Evolutionary conservation across 2,888 invertebrate genomes (phyloP), one percentile per base, ranked within the genome.

Genomic region (Tinea trinotella): DNA sequence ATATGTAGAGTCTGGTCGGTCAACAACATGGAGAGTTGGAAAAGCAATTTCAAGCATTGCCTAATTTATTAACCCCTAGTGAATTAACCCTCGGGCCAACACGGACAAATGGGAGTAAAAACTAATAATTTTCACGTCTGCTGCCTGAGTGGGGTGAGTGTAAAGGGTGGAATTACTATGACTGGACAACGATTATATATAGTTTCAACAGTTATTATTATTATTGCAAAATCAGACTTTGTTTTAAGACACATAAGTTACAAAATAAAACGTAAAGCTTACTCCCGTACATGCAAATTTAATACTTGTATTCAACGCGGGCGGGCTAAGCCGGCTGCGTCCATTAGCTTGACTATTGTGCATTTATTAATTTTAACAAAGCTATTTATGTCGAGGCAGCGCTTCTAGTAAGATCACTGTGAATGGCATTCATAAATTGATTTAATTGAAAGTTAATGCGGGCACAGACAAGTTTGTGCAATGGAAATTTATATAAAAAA

Each of bases 381-480:
- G 66, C 71, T 75, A 82, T 81, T 80, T 82, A 85, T 76, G 70
- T 64, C 59, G 57, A 66, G 62, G 62, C 62, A 66, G 65, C 65
- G 67, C 66, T 64, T 1, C 19, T 62, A 65, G 67, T 67, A 61
- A 56, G 59, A 61, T 58, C 63, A 62, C 61, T 63, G 61, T 63
- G 63, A 62, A 60, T 62, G 62, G 67, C 69, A 68, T 67, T 72
- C 70, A 80, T 77, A 78, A 79, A 77, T 79, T 76, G 72, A 65
- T 69, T 71, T 81, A 79, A 82, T 79, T 81, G 81, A 74, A 82
- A 76, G 60, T 78, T 77, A 80, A 83, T 84, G 82, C 83, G 83
- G 84, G 68, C 61, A 24, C 22, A 24, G 24, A 24, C 12, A 40
- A 30, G 9, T 10, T 30, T 30, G 40, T 13, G 13, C 2, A 12